Percentiles rank a stretch among this genome's conserved stretches.
phyloP scores from a whole-genome alignment of 2,888 invertebrate genomes.

The Synanthedon formicaeformis region DNA sequence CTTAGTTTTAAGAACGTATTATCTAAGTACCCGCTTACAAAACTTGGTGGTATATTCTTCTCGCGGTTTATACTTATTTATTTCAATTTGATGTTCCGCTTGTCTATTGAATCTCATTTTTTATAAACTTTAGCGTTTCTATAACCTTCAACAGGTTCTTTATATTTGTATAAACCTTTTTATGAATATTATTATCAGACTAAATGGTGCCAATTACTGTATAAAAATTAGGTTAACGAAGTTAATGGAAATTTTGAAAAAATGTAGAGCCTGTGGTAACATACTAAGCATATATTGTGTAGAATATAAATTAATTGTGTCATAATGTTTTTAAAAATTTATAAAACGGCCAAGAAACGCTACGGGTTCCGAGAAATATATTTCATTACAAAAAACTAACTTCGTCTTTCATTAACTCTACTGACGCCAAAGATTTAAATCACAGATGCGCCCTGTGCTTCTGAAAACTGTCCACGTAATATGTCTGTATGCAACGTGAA shows the following conservation, averaged over 20 bases:
- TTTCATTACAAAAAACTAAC: constrained; percentile 51
- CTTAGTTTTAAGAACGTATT: constrained; percentile 37
- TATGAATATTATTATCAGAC: constrained; percentile 1
- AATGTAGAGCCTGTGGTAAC: constrained; percentile 33
- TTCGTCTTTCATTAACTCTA: constrained; percentile 19
- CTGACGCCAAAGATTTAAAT: background rate
- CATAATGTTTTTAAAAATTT: constrained; percentile 58
- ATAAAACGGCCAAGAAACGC: constrained; percentile 67
- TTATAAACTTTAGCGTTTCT: constrained; percentile 49
- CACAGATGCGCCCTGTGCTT: too few species aligned
- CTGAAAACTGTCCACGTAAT: too few species aligned
- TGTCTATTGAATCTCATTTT: constrained; percentile 60
- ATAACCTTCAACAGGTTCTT: background rate
- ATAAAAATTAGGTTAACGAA: constrained; percentile 8
- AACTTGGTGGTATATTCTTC: constrained; percentile 33
- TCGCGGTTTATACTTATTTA: constrained; percentile 65
- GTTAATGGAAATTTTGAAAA: constrained; percentile 3
- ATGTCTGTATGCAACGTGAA: too few species aligned
- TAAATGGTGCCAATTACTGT: constrained; percentile 53
- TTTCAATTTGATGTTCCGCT: constrained; percentile 34
- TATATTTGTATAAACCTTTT: background rate
- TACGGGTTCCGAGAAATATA: constrained; percentile 70
- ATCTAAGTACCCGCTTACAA: constrained; percentile 5
- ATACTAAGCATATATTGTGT: constrained; percentile 22
- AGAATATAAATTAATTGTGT: constrained; percentile 30